Base-by-base conservation (phyloP, 2,113 vertebrate genomes). In the Elaphurus davidianus region DNA sequence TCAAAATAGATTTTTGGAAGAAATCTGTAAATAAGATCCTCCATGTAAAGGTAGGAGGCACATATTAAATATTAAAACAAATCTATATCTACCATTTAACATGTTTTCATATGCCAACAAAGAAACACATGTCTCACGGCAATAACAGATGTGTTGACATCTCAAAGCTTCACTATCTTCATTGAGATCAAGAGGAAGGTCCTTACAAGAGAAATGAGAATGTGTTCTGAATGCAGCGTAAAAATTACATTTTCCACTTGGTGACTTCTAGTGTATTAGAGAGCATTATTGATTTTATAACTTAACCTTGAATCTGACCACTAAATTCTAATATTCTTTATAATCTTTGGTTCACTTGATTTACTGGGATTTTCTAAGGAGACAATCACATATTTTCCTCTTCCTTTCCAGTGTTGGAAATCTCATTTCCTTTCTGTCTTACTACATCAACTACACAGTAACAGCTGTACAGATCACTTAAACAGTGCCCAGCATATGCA, bases 291-390 rank as follows among this genome's bases (percentile, higher is more conserved):
- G 79, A 97, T 15, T 94, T 84, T 91, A 27, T 47, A 90, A 84
- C 16, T 36, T 84, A 87, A 79, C 55, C 33, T 88, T 92, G n/a
- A 1, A 78, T 59, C 30, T 93, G 81, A 81, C 43, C 62, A 92
- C 62, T 83, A 59, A 67, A 60, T 90, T 78, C 59, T 84, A 82
- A 23, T 78, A 59, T 7, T 57, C 82, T 55, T 54, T 59, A 54
- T 78, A n/a, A 17, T 64, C 52, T 95, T 30, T 59, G 83, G n/a
- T 62, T 83, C 43, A 94, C 11, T 2, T 36, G 62, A 76, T 52
- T 71, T 57, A 91, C 47, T 90, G 45, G 25, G 23, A 94, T 95
- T 60, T 98, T 92, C 67, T 94, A 89, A 15, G 13, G n/a, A 94
- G 19, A 59, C 30, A 87, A 76, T 95, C 43, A 43, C 17, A 36